Evolutionary conservation across 2,888 invertebrate species (phyloP), one percentile per base, ranked within the genome.

Genomic region (Mactromeris polynyma): DNA sequence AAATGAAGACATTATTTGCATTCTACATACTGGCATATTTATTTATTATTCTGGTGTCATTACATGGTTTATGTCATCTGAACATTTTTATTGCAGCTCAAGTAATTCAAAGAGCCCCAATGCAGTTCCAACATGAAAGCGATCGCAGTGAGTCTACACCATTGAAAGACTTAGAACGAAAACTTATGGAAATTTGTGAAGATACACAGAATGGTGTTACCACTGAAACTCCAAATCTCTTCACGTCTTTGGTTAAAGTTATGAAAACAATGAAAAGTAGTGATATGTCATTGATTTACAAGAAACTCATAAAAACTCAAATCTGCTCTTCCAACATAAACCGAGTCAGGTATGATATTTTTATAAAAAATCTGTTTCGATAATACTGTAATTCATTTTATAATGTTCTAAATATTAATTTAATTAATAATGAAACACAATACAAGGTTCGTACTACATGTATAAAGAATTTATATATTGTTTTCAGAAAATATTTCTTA

Each of bases 401-500:
- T 7, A 46, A 46, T 46, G 11, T 1, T 1, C 14, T 40, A 11
- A 4, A 4, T 40, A 4, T 17, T 46, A 17, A 46, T 46, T 17
- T 17, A 17, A 46, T 46, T 46, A 17, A 46, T 46, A 9, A 14
- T 17, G 46, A 46, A 17, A 46, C 9, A 14, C 46, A 46, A 14
- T 46, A 7, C 11, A 17, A 46, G 17, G 2, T 46, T 2, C 46
- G 17, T 14, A 46, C 11, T 14, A 31, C 26, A 77, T 36, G 38
- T 31, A 11, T n/a, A n/a, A n/a, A 77, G 31, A 26, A 77, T 19
- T 14, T 14, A 26, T 33, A 33, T 78, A 19, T 14, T 36, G 3
- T 64, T 42, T 69, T n/a, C 54, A 98, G 98, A 93, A 98, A 98
- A 93, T 97, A 94, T 4, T 98, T 98, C 96, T 96, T 98, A 89